A percentile compares a stretch with the other conserved stretches of the same genome.
Evolutionary conservation across 2,797 vertebrate genomes (phyloP).

Genomic region (Hyperoplus immaculatus): DNA sequence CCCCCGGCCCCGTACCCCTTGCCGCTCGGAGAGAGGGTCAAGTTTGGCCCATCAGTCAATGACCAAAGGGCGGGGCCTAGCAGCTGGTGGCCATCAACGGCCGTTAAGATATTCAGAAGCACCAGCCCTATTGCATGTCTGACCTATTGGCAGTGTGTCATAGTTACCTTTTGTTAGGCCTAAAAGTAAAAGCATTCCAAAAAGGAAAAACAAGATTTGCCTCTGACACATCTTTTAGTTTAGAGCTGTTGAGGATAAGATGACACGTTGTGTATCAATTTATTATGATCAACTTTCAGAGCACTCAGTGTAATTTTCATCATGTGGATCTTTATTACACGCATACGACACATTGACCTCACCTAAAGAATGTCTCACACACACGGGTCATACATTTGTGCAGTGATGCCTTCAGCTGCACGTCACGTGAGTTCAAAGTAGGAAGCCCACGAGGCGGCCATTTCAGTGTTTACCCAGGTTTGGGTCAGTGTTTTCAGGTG

Average conservation of each 20-base stretch:
- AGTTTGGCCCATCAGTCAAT: conserved; percentile 88
- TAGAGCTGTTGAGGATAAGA: background rate
- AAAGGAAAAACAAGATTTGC: background rate
- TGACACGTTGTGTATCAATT: background rate
- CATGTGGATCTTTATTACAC: conserved; percentile 24
- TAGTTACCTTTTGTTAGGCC: background rate
- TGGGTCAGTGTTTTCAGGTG: conserved; percentile 75
- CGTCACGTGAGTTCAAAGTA: conserved; percentile 80
- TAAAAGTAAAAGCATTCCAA: background rate
- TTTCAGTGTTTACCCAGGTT: conserved; percentile 75
- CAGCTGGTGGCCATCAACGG: conserved; percentile 82
- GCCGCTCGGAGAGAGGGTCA: conserved; percentile 84
- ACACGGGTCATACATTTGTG: conserved; percentile 66
- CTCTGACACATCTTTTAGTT: background rate
- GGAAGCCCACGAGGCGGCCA: conserved; percentile 65
- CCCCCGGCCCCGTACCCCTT: conserved; percentile 55
- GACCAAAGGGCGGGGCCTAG: conserved; percentile 80
- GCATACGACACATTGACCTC: conserved; percentile 62
- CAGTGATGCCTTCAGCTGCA: conserved; percentile 71
- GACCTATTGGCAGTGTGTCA: conserved; percentile 32
- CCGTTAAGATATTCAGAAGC: conserved; percentile 71
- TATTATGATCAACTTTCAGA: background rate
- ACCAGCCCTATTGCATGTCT: conserved; percentile 37
- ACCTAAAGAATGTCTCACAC: conserved; percentile 61
- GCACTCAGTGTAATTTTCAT: conserved; percentile 18